These are phyloP conservation scores for Leptestheria dahalacensis DNA, from an alignment of 1,140 invertebrate genomes.

Conservation along the genomic window DNA sequence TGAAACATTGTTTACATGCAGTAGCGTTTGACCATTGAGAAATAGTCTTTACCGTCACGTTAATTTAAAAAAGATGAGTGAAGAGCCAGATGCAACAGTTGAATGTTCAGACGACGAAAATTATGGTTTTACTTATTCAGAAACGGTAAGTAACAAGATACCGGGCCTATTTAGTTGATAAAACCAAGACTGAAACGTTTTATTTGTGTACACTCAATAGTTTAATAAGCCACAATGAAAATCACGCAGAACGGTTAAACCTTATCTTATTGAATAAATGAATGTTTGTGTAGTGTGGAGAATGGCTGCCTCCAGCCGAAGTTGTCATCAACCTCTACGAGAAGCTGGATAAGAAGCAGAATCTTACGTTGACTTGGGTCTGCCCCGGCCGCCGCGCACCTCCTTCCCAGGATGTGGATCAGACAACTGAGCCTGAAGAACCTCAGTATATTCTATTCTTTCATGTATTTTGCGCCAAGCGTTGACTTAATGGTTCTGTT, in stretches of 20 bases:
- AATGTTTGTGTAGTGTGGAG: conserved; percentile 8
- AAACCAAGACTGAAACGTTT: too few relatives aligned
- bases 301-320: conserved; percentile 19
- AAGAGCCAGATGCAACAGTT: conserved; percentile 34
- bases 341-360: conserved; percentile 35
- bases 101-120: conserved; percentile 44
- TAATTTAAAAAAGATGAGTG: not conserved
- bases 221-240: too few relatives aligned
- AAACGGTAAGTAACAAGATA: conserved; percentile 14
- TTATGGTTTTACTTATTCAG: conserved; percentile 21
- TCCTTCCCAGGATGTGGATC: conserved; percentile 31
- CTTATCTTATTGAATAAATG: too few relatives aligned
- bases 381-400: conserved; percentile 43
- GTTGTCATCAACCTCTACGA: conserved; percentile 41
- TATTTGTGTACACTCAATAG: too few relatives aligned
- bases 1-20: too few relatives aligned
- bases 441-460: conserved; percentile 25
- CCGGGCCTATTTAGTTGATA: not conserved
- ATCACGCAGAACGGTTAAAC: too few relatives aligned
- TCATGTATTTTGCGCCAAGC: too few relatives aligned
- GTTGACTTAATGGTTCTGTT: too few relatives aligned
- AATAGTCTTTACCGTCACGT: not conserved
- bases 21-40: too few relatives aligned
- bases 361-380: conserved; percentile 41
- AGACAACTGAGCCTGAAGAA: conserved; percentile 10